Evolutionary conservation across 2,888 invertebrate genomes (phyloP), one percentile per base, ranked within the genome.

Genomic region (Dione vanillae): DNA sequence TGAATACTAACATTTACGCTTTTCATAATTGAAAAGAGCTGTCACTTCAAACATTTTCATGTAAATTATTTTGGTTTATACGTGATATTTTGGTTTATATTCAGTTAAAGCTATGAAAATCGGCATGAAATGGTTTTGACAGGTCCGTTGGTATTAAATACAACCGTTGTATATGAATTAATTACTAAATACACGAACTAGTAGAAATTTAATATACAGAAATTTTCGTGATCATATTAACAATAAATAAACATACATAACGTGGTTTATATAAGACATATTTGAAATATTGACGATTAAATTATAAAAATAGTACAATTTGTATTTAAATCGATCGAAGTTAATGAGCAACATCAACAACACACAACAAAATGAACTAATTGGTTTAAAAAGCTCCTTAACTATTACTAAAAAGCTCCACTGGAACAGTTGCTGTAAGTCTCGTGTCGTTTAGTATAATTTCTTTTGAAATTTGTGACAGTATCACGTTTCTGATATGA

Each of bases 11-110:
- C 16, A 45, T n/a, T 45, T 45, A 20, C 27, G 61, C 43, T 12
- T 61, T 45, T 61, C 45, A 35, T 35, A 61, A 61, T 45, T 61
- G n/a, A 45, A 61, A 61, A 27, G 20, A 27, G n/a, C 43, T 61
- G 27, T 61, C 43, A 43, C 27, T 37, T 56, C 37, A 56, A 56
- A 56, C 56, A 2, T 11, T 56, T 16, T 16, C 16, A 56, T 56
- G 56, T 27, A 45, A 20, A 45, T n/a, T n/a, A n/a, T n/a, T n/a
- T n/a, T n/a, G n/a, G 45, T 27, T 16, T 20, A 27, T 14, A 45
- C n/a, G 43, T 27, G 11, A 0, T 61, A 35, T 45, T 61, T 45
- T 16, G 11, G 43, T 45, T 61, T n/a, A 56, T 56, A 56, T 37
- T 43, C 27, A 43, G 8, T 16, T 43, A 20, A 27, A n/a, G 20